phyloP scores from a whole-genome alignment of 1,140 invertebrate genomes.

The Episyrphus balteatus region DNA sequence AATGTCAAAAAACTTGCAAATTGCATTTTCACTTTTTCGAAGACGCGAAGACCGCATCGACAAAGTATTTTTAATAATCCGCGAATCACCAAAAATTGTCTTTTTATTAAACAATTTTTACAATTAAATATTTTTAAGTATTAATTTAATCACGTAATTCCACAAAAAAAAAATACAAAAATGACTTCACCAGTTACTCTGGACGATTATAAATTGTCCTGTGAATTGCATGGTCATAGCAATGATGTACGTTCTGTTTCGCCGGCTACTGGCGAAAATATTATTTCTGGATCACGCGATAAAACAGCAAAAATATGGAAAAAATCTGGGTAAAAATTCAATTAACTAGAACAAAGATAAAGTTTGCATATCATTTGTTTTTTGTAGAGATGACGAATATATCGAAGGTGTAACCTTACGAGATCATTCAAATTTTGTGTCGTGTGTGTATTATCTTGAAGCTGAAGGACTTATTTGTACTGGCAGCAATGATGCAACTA shows the following conservation, averaged over 20 bases:
- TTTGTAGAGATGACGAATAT: constrained; percentile 37
- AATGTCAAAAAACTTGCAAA: too few relatives aligned
- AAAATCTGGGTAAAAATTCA: constrained; percentile 52
- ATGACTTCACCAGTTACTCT: constrained; percentile 8
- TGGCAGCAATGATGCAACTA: constrained; percentile 77
- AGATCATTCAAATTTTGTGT: constrained; percentile 80
- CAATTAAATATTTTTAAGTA: too few relatives aligned
- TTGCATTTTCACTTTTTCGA: too few relatives aligned
- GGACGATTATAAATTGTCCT: constrained; percentile 61
- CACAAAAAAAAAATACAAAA: background rate
- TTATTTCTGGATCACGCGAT: constrained; percentile 79
- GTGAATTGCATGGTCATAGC: constrained; percentile 64
- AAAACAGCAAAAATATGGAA: constrained; percentile 75
- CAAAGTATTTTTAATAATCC: too few relatives aligned
- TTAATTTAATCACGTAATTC: too few relatives aligned
- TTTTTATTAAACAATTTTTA: too few relatives aligned
- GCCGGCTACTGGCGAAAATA: constrained; percentile 49
- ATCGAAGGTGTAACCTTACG: constrained; percentile 54
- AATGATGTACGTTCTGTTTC: constrained; percentile 74
- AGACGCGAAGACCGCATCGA: too few relatives aligned
- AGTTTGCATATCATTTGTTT: too few relatives aligned
- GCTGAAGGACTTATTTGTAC: constrained; percentile 68
- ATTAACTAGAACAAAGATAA: background rate
- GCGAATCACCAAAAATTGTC: too few relatives aligned
- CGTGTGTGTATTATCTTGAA: constrained; percentile 63